Percentiles rank a stretch among this genome's conserved stretches.
Conservation (phyloP, 2,888 invertebrate species). For the Drosophila mimica region DNA sequence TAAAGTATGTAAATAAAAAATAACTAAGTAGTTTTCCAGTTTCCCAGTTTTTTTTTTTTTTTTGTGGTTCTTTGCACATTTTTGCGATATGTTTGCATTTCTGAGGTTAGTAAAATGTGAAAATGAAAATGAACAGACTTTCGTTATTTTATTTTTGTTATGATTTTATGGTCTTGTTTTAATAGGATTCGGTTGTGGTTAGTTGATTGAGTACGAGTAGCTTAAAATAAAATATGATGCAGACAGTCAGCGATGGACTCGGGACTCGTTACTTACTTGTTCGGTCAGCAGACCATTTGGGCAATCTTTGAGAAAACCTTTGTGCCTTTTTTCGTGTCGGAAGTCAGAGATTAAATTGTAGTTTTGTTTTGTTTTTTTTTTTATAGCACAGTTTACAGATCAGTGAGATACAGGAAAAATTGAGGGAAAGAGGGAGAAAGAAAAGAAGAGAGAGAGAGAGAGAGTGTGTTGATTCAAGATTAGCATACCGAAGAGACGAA, state of each 20-base stretch:
- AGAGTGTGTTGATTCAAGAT: background rate
- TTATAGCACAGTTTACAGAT: slow-evolving; percentile 36
- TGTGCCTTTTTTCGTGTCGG: slow-evolving; percentile 90
- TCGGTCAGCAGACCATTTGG: slow-evolving; percentile 97
- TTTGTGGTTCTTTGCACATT: background rate
- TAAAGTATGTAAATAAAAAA: slow-evolving; percentile 32
- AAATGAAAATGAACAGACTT: slow-evolving; percentile 10
- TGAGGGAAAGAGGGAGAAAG: slow-evolving; percentile 4
- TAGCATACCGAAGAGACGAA: slow-evolving; percentile 2
- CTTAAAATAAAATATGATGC: slow-evolving; percentile 7
- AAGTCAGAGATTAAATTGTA: slow-evolving; percentile 48
- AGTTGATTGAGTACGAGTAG: slow-evolving; percentile 10
- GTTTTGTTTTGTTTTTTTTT: slow-evolving; percentile 9
- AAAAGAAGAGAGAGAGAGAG: background rate
- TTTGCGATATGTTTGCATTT: background rate
- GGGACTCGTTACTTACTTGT: slow-evolving; percentile 88
- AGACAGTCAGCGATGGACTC: slow-evolving; percentile 10
- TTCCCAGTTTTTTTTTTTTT: background rate
- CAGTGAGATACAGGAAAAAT: slow-evolving; percentile 22
- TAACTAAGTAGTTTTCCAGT: slow-evolving; percentile 34
- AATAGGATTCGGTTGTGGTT: slow-evolving; percentile 41
- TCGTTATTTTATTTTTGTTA: slow-evolving; percentile 7
- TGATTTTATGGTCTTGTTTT: slow-evolving; percentile 19
- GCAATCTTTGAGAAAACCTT: slow-evolving; percentile 98
- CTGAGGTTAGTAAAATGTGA: slow-evolving; percentile 1